Conservation (phyloP, 1,140 invertebrate species). For the Paraescarpia echinospica region DNA sequence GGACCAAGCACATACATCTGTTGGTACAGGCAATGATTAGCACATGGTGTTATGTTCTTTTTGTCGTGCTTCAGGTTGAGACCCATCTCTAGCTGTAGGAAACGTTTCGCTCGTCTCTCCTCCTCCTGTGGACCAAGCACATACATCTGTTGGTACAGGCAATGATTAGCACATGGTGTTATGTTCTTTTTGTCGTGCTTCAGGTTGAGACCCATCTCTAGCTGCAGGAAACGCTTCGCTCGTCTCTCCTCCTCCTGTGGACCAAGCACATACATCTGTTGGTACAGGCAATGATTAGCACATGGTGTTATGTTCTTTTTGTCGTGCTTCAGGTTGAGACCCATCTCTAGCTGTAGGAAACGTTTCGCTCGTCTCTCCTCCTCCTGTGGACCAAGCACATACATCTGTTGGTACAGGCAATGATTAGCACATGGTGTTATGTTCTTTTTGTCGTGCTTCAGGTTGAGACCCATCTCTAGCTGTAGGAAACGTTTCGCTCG, state of each 20-base stretch:
- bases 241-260: slow-evolving; percentile 48
- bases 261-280: neutral
- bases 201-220: slow-evolving; percentile 96
- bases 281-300: neutral
- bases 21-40: too few species aligned
- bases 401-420: neutral
- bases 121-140: slow-evolving; percentile 42
- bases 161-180: neutral
- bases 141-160: neutral
- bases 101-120: slow-evolving; percentile 41
- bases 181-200: slow-evolving; percentile 80
- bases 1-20: too few species aligned
- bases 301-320: slow-evolving; percentile 72
- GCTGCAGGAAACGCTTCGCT: slow-evolving; percentile 68
- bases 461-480: slow-evolving; percentile 94
- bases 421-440: slow-evolving; percentile 59
- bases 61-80: slow-evolving; percentile 84
- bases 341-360: slow-evolving; percentile 92
- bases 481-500: slow-evolving; percentile 67
- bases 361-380: slow-evolving; percentile 43
- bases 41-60: too few species aligned
- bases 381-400: slow-evolving; percentile 36
- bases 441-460: slow-evolving; percentile 79
- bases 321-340: slow-evolving; percentile 86
- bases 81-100: slow-evolving; percentile 95